These are phyloP conservation scores for Brienomyrus brachyistius DNA, from an alignment of 2,113 vertebrate species.

Conservation along the genomic window DNA sequence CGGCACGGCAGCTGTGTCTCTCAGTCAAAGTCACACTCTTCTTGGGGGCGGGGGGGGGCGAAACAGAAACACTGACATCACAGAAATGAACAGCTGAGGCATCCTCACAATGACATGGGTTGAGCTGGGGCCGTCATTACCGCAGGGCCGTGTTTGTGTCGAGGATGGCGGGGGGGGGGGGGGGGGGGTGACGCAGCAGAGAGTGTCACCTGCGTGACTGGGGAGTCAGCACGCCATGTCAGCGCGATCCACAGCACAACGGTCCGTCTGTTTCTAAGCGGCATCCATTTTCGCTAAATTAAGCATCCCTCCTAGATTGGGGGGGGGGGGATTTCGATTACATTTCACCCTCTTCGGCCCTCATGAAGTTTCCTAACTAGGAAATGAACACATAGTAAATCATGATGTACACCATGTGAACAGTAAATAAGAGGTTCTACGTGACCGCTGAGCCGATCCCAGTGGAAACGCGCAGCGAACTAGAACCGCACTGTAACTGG, in stretches of 20 bases:
- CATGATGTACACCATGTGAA: too few species aligned
- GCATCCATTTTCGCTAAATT: background rate
- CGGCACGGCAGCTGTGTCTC: background rate
- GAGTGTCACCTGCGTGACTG: background rate
- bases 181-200: too few species aligned
- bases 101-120: background rate
- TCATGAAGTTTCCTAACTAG: background rate
- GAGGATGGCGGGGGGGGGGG: background rate
- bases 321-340: background rate
- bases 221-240: background rate
- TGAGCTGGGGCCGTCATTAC: background rate
- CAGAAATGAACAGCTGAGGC: background rate
- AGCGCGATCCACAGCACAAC: background rate
- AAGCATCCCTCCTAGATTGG: background rate
- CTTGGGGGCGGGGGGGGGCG: background rate
- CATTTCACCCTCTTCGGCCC: background rate
- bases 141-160: background rate
- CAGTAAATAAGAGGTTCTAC: too few species aligned
- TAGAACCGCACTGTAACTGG: background rate
- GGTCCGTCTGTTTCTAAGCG: background rate
- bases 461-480: background rate
- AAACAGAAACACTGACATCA: background rate
- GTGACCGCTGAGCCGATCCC: too few species aligned
- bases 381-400: too few species aligned
- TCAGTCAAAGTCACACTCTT: background rate